phyloP scores from a whole-genome alignment of 2,888 invertebrate species.

The Ochropacha duplaris region DNA sequence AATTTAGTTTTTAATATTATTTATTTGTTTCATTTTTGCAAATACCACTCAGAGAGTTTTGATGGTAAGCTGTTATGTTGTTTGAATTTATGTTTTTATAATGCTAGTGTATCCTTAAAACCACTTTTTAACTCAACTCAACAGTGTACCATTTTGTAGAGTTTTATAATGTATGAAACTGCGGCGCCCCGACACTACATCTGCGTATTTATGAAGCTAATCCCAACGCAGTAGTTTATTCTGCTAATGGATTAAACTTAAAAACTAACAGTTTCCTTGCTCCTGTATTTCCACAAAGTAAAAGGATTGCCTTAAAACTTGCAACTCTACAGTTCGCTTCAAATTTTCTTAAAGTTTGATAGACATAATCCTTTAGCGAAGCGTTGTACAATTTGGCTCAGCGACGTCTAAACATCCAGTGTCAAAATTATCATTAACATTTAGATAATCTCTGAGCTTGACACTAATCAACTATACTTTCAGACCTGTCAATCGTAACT shows the following conservation, averaged over 20 bases:
- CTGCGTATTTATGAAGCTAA: not conserved
- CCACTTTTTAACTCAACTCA: not conserved
- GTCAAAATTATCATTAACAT: too few species aligned
- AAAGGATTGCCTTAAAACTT: not conserved
- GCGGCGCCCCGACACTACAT: not conserved
- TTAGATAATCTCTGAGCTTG: too few species aligned
- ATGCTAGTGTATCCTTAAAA: not conserved
- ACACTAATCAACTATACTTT: too few species aligned
- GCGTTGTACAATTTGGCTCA: too few species aligned
- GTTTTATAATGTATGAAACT: not conserved
- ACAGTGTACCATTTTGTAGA: not conserved
- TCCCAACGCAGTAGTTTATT: not conserved
- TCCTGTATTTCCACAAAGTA: not conserved
- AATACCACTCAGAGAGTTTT: slow-evolving; percentile 33
- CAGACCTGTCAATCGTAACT: too few species aligned
- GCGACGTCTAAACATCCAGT: too few species aligned
- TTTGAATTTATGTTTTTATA: slow-evolving; percentile 23
- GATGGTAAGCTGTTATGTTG: slow-evolving; percentile 39
- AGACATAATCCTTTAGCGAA: too few species aligned
- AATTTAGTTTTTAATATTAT: slow-evolving; percentile 2
- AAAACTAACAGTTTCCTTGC: not conserved
- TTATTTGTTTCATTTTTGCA: slow-evolving; percentile 18
- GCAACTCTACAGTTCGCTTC: not conserved
- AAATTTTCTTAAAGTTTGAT: too few species aligned
- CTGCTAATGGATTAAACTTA: not conserved